Percentiles rank a stretch among this genome's conserved stretches.
These are phyloP conservation scores for Simalia tracyae DNA, from an alignment of 2,797 vertebrate species.

Conservation along the genomic window DNA sequence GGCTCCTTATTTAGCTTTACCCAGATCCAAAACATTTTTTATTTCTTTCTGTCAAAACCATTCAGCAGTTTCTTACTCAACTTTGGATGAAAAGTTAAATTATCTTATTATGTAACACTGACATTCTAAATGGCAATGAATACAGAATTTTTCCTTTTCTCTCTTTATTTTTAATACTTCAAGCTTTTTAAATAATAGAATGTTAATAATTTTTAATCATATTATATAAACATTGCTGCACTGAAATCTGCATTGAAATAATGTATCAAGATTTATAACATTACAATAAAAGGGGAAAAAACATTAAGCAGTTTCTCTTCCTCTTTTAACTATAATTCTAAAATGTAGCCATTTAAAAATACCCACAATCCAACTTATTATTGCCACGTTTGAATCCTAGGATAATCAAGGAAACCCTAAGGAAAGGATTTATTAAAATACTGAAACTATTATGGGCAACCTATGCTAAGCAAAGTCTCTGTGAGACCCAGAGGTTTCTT, in stretches of 20 bases:
- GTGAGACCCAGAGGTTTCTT: neutral
- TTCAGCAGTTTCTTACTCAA: neutral
- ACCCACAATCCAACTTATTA: neutral
- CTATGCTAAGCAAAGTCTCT: neutral
- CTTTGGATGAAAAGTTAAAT: neutral
- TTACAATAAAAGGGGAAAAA: neutral
- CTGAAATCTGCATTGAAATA: neutral
- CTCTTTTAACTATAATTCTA: neutral
- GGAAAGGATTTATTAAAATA: neutral
- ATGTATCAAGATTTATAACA: neutral
- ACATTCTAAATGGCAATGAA: neutral
- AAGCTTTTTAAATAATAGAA: neutral
- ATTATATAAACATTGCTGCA: neutral
- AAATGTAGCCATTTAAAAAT: neutral
- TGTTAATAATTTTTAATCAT: neutral
- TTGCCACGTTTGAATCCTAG: neutral
- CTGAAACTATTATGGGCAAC: neutral
- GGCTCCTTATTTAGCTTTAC: neutral
- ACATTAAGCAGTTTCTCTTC: neutral
- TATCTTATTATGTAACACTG: neutral
- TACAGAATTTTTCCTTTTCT: neutral
- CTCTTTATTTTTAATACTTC: neutral
- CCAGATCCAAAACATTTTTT: neutral
- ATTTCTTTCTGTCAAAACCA: neutral
- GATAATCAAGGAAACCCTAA: neutral